Evolutionary conservation across 2,888 invertebrate species (phyloP), one percentile per base, ranked within the genome.

Genomic region (Zele albiditarsus): DNA sequence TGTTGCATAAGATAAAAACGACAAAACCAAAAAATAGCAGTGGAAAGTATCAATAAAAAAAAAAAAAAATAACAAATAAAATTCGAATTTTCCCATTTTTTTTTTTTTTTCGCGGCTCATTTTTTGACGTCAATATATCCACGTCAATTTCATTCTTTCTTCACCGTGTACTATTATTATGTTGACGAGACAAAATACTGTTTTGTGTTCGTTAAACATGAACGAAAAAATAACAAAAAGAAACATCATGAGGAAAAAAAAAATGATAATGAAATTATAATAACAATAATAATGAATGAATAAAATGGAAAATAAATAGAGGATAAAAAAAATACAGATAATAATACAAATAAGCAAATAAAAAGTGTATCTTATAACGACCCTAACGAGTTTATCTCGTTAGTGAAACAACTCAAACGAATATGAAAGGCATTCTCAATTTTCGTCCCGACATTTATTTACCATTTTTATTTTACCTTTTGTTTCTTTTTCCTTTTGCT

Each of bases 381-480:
- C 38, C 60, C 70, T 28, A 65, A 71, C 65, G 58, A 75, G 49
- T 71, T 75, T 60, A 71, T 75, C 66, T 75, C 71, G 71, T 71
- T 67, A 71, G 58, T n/a, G 20, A 58, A 66, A 75, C 60, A 67
- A 67, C 69, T 68, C 28, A 65, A 28, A 71, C 60, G 65, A 49
- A 71, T 46, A 74, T 63, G n/a, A 38, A 33, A 27, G 16, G 46
- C 49, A 63, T 63, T 16, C 49, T 49, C 46, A 28, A 63, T 63
- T 69, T 63, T 38, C 12, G 57, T 42, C 46, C 6, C 42, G 10
- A 25, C 58, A 60, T 38, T 70, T 49, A 12, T 72, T 46, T 20
- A 25, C 14, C 14, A 23, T 27, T 49, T 27, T 67, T 46, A 33
- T 38, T 23, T 53, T 62, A 14, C 62, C 42, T 27, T 27, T 28